These are phyloP conservation scores for Syngnathoides biaculeatus DNA, from an alignment of 2,113 vertebrate genomes.

Conservation along the genomic window DNA sequence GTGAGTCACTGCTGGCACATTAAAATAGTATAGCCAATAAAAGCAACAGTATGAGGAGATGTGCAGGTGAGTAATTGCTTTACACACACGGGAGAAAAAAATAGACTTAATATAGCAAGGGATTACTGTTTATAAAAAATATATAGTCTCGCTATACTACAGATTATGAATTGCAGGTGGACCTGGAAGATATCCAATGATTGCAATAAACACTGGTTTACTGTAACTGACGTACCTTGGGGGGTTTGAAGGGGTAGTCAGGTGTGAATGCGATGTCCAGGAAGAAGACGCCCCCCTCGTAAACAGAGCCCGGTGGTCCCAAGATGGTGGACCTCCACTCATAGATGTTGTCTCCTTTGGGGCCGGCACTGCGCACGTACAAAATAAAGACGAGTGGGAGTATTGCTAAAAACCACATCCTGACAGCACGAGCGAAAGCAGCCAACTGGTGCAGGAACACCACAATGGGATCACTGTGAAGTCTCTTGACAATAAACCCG, in stretches of 20 bases:
- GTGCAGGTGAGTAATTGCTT: no score
- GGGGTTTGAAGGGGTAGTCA: slow-evolving; percentile 96
- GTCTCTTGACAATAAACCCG: no score
- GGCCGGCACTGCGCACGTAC: slow-evolving; percentile 79
- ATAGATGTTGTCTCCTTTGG: slow-evolving; percentile 95
- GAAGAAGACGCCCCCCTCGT: slow-evolving; percentile 94
- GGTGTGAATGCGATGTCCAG: slow-evolving; percentile 93
- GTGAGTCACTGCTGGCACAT: no score
- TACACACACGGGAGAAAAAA: no score
- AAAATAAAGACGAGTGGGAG: slow-evolving; percentile 6
- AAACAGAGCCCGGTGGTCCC: slow-evolving; percentile 91
- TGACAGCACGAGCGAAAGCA: neutral
- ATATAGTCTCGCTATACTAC: no score
- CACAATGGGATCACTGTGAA: neutral
- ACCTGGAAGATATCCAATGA: no score
- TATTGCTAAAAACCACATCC: neutral
- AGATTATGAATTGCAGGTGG: no score
- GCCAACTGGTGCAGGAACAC: neutral
- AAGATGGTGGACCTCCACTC: slow-evolving; percentile 96
- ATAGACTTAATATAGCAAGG: no score
- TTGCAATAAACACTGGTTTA: neutral
- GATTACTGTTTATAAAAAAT: no score
- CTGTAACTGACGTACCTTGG: slow-evolving; percentile 79
- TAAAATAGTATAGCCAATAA: no score
- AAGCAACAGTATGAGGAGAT: no score